Evolutionary conservation across 2,888 invertebrate genomes (phyloP).

Genomic region (Drosophila yooni): DNA sequence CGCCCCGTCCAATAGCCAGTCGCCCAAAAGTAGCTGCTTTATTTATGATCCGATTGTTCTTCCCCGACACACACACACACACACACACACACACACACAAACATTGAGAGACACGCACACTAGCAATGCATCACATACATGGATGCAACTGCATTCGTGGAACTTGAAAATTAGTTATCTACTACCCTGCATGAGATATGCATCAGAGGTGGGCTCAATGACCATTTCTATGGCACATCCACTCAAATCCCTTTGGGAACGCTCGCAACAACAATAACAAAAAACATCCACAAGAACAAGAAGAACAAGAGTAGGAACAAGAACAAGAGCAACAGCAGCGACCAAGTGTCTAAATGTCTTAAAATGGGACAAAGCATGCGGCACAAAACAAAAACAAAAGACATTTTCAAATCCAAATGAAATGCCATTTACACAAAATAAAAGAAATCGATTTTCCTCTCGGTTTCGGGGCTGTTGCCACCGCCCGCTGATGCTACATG

Average conservation of each 20-base stretch:
- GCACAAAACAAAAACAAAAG: conserved; percentile 64
- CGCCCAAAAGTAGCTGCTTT: conserved; percentile 74
- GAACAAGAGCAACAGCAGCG: conserved; percentile 32
- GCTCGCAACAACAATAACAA: conserved; percentile 61
- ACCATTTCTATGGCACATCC: conserved; percentile 59
- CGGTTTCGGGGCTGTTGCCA: conserved; percentile 46
- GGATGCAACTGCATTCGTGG: conserved; percentile 74
- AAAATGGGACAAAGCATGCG: conserved; percentile 78
- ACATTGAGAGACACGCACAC: conserved; percentile 1
- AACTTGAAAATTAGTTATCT: conserved; percentile 76
- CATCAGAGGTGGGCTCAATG: conserved; percentile 56
- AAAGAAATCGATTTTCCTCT: conserved; percentile 74
- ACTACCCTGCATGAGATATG: conserved; percentile 64
- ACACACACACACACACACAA: conserved; percentile 15
- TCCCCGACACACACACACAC: conserved; percentile 34
- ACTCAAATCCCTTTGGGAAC: conserved; percentile 65
- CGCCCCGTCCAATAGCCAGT: conserved; percentile 40
- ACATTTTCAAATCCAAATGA: conserved; percentile 56
- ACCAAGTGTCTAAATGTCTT: conserved; percentile 69
- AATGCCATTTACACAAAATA: conserved; percentile 74
- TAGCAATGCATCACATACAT: conserved; percentile 8
- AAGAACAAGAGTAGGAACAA: conserved; percentile 1
- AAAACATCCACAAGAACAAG: conserved; percentile 17
- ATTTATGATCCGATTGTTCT: conserved; percentile 71
- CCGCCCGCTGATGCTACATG: conserved; percentile 47